Percentiles rank a stretch among this genome's conserved stretches.
These are phyloP conservation scores for Nebria ingens DNA, from an alignment of 1,140 invertebrate genomes.

Conservation along the genomic window DNA sequence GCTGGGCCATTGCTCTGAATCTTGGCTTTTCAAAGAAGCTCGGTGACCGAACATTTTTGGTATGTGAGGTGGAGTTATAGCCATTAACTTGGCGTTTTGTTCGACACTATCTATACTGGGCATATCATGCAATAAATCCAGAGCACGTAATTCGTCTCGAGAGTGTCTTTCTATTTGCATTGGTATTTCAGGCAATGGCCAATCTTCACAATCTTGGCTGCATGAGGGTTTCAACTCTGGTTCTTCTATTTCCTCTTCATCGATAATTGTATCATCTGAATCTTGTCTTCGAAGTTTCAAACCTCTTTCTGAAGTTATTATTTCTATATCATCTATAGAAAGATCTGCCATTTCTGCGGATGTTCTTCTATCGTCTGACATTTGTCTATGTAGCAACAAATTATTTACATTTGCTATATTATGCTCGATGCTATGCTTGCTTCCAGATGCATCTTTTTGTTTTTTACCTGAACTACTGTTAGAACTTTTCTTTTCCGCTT, in stretches of 20 bases:
- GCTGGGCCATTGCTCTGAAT: constrained; percentile 67
- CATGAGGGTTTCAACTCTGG: constrained; percentile 33
- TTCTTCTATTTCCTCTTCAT: constrained; percentile 25
- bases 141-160: constrained; percentile 16
- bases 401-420: constrained; percentile 24
- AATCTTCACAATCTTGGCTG: constrained; percentile 58
- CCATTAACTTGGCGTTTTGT: constrained; percentile 34
- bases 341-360: constrained; percentile 73
- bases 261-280: constrained; percentile 35
- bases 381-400: constrained; percentile 33
- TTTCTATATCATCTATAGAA: constrained; percentile 54
- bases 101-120: constrained; percentile 32
- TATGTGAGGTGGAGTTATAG: constrained; percentile 27
- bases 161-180: constrained; percentile 15
- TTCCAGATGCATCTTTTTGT: constrained; percentile 21
- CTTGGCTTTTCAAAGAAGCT: constrained; percentile 39
- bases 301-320: constrained; percentile 32
- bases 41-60: constrained; percentile 31
- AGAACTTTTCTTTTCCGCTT: constrained; percentile 28
- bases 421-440: constrained; percentile 23
- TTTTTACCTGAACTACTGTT: constrained; percentile 21
- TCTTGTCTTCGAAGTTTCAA: constrained; percentile 28
- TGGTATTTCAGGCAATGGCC: constrained; percentile 55
- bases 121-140: constrained; percentile 30
- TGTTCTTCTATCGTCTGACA: constrained; percentile 66